phyloP scores from a whole-genome alignment of 2,888 invertebrate species.

The Trichacis sp. region DNA sequence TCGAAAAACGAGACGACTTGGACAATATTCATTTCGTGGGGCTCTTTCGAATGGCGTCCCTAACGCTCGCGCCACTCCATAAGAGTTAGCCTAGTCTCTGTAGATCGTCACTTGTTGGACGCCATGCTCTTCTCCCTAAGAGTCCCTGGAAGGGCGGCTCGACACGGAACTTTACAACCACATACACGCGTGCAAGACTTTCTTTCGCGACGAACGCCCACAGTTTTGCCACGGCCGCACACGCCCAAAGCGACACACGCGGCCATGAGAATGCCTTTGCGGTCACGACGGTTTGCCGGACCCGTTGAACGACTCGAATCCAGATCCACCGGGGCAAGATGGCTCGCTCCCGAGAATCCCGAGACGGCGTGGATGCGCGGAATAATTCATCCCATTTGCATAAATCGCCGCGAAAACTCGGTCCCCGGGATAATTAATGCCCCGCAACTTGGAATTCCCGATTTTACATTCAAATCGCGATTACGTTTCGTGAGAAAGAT shows the following conservation, averaged over 20 bases:
- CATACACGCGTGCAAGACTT: too few species aligned
- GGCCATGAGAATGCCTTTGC: slow-evolving; percentile 18
- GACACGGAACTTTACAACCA: too few species aligned
- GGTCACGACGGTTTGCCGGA: slow-evolving; percentile 32
- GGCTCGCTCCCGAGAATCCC: too few species aligned
- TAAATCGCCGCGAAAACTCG: too few species aligned
- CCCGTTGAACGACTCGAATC: slow-evolving; percentile 43
- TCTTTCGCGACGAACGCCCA: too few species aligned
- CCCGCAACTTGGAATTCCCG: too few species aligned
- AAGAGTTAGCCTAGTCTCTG: slow-evolving; percentile 44
- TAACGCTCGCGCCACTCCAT: slow-evolving; percentile 37
- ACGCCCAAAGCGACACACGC: slow-evolving; percentile 39
- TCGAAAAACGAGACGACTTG: slow-evolving; percentile 6
- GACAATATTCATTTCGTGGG: slow-evolving; percentile 42
- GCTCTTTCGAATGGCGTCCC: slow-evolving; percentile 40
- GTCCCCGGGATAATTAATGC: too few species aligned
- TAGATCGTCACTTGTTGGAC: slow-evolving; percentile 50
- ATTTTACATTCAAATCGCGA: too few species aligned
- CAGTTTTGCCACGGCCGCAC: too few species aligned
- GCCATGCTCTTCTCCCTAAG: slow-evolving; percentile 42
- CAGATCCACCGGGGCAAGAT: slow-evolving; percentile 46
- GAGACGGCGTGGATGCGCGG: too few species aligned
- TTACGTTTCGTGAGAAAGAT: too few species aligned
- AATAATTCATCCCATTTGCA: too few species aligned
- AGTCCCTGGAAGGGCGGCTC: slow-evolving; percentile 42